Percentiles rank a stretch among this genome's conserved stretches.
Conservation (phyloP, 2,797 vertebrate species). For the Octomys mimax region DNA sequence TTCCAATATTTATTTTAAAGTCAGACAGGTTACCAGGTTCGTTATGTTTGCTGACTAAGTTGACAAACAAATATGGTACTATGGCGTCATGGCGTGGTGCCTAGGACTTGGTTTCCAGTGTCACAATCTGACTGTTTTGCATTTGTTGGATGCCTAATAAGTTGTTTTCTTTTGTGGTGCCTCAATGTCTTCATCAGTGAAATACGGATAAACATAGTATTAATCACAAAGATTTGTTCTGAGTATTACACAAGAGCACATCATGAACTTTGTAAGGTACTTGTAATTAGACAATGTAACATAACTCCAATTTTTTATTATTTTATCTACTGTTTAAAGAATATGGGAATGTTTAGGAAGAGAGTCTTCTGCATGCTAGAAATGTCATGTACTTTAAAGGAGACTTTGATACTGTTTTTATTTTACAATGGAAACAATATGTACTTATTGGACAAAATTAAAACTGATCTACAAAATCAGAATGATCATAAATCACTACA, state of each 20-base stretch:
- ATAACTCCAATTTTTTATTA: background rate
- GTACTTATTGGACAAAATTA: background rate
- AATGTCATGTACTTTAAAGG: background rate
- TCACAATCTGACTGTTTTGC: background rate
- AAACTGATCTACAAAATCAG: background rate
- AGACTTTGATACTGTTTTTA: slow-evolving; percentile 16
- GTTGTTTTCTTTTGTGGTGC: background rate
- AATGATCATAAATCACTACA: background rate
- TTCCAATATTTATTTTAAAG: background rate
- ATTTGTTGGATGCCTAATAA: background rate
- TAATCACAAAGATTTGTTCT: background rate
- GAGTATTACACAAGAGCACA: background rate
- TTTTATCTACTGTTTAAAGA: background rate
- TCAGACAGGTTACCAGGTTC: background rate
- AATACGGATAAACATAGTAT: background rate
- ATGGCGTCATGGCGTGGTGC: background rate
- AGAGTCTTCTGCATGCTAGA: background rate
- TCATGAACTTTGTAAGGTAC: background rate
- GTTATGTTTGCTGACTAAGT: slow-evolving; percentile 37
- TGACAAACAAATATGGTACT: background rate
- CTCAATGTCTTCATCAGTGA: background rate
- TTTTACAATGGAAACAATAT: background rate
- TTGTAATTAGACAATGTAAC: background rate
- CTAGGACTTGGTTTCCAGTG: background rate
- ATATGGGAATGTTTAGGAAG: background rate